These are phyloP conservation scores for Gavialis gangeticus DNA, from an alignment of 2,113 vertebrate genomes.

Conservation along the genomic window DNA sequence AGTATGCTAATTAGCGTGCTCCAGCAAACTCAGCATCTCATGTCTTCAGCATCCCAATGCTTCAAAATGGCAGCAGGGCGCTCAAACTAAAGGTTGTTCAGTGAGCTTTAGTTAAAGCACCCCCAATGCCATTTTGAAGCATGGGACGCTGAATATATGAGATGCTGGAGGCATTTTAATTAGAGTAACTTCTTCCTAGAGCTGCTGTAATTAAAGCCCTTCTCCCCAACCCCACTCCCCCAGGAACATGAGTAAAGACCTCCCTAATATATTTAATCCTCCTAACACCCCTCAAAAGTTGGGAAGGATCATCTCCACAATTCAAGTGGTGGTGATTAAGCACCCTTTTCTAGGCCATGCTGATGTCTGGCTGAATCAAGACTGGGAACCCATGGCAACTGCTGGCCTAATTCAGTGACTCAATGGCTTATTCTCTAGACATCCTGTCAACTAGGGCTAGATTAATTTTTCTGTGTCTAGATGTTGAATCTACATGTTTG, in stretches of 20 bases:
- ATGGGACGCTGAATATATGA: too few species aligned
- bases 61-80: too few species aligned
- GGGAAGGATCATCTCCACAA: neutral
- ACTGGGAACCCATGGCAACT: neutral
- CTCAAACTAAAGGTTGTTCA: too few species aligned
- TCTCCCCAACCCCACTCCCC: too few species aligned
- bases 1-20: too few species aligned
- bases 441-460: neutral
- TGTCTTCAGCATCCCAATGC: too few species aligned
- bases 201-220: too few species aligned
- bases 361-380: neutral
- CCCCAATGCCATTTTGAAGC: too few species aligned
- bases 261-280: neutral
- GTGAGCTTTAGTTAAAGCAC: too few species aligned
- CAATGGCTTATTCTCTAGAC: neutral
- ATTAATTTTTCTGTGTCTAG: neutral
- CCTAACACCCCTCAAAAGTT: neutral
- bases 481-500: neutral
- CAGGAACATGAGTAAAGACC: neutral
- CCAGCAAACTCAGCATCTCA: too few species aligned
- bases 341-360: neutral
- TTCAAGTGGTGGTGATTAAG: neutral
- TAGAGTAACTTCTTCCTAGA: too few species aligned
- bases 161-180: too few species aligned
- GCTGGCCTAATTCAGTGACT: neutral